Conservation (phyloP, 2,113 vertebrate genomes). For the Chionis minor region DNA sequence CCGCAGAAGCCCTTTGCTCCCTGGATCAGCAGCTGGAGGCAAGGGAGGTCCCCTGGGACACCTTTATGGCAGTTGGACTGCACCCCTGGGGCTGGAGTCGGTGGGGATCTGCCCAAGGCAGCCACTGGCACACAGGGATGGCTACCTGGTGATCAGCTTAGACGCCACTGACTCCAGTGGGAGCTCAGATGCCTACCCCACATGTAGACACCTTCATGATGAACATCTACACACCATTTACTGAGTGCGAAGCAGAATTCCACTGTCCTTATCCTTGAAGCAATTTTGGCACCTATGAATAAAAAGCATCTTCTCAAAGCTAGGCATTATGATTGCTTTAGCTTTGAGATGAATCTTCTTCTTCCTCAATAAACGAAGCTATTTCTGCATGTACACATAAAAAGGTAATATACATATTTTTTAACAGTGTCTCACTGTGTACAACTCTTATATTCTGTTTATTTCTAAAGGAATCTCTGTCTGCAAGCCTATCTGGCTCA, state of each 20-base stretch:
- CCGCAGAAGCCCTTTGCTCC: background rate
- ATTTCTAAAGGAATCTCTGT: background rate
- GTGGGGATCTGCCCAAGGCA: background rate
- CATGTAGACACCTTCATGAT: background rate
- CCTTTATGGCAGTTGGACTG: background rate
- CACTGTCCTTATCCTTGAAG: background rate
- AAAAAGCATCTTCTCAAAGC: background rate
- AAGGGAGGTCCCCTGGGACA: background rate
- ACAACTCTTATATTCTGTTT: background rate
- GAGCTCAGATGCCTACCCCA: background rate
- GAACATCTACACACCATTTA: background rate
- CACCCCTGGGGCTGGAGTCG: background rate
- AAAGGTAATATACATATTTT: background rate
- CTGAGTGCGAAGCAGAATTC: background rate
- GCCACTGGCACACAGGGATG: rapidly evolving
- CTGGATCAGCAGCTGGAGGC: background rate
- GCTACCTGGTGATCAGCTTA: background rate
- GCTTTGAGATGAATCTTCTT: background rate
- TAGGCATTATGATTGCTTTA: background rate
- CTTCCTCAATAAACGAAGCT: background rate
- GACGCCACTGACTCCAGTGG: background rate
- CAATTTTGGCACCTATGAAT: background rate
- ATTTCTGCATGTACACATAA: background rate
- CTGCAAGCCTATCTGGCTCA: background rate
- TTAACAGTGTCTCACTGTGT: background rate